Evolutionary conservation across 1,140 invertebrate species (phyloP).

Genomic region (Cydia pomonella): DNA sequence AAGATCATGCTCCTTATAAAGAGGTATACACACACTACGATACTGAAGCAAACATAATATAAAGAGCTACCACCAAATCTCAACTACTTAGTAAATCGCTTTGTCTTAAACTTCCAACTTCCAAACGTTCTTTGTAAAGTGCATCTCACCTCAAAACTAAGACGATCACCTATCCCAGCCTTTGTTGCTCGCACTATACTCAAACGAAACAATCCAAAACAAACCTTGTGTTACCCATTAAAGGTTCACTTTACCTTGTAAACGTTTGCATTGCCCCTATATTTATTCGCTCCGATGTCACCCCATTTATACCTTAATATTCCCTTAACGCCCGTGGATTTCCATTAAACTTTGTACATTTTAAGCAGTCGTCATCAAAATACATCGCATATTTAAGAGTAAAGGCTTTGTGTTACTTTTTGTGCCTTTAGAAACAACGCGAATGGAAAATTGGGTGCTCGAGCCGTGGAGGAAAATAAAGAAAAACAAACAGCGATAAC

Average conservation of each 20-base stretch:
- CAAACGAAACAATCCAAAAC: background rate
- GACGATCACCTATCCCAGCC: conserved; percentile 1
- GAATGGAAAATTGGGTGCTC: conserved; percentile 21
- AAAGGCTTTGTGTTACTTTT: conserved; percentile 33
- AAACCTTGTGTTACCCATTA: background rate
- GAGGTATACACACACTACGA: no score
- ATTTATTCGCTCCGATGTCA: conserved; percentile 24
- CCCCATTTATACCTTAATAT: conserved; percentile 35
- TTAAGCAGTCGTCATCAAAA: conserved; percentile 34
- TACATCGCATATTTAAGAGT: conserved; percentile 35
- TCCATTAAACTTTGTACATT: conserved; percentile 38
- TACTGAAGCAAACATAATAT: no score
- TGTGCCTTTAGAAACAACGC: conserved; percentile 18
- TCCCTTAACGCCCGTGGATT: conserved; percentile 27
- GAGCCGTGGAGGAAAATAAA: background rate
- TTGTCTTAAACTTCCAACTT: background rate
- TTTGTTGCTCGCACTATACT: background rate
- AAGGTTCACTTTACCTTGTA: background rate
- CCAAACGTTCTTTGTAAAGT: background rate
- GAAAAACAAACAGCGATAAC: background rate
- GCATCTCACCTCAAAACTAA: background rate
- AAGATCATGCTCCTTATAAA: no score
- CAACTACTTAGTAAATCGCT: background rate
- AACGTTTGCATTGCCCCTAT: conserved; percentile 3
- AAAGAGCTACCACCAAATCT: no score